Percentiles rank a stretch among this genome's conserved stretches.
These are phyloP conservation scores for Ormyrus rosae DNA, from an alignment of 2,888 invertebrate genomes.

Conservation along the genomic window DNA sequence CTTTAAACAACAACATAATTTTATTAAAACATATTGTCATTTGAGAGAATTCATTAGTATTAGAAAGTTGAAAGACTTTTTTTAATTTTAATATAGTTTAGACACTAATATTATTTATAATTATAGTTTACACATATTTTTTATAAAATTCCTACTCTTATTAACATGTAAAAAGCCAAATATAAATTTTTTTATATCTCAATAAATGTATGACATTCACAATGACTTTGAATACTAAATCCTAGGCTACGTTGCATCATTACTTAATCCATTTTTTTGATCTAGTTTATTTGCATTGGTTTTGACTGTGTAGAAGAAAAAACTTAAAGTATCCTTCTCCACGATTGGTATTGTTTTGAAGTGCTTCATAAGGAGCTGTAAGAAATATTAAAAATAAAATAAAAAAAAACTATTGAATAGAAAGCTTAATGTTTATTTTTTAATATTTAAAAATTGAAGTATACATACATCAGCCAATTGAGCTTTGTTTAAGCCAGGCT, in stretches of 20 bases:
- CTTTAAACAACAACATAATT: conserved; percentile 49
- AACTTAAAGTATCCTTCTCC: conserved; percentile 95
- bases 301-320: conserved; percentile 97
- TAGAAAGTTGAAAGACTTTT: conserved; percentile 33
- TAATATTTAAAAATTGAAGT: conserved; percentile 24
- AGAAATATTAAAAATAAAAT: conserved; percentile 62
- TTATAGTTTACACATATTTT: conserved; percentile 56
- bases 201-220: conserved; percentile 62
- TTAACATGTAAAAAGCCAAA: conserved; percentile 67
- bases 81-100: conserved; percentile 32
- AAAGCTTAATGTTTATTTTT: not conserved
- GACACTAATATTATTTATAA: conserved; percentile 52
- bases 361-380: conserved; percentile 94
- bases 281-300: conserved; percentile 93
- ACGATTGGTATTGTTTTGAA: conserved; percentile 96
- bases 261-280: conserved; percentile 86
- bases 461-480: conserved; percentile 94
- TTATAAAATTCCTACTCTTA: conserved; percentile 68
- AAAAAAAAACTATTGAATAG: not conserved
- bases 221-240: conserved; percentile 56
- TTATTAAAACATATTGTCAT: conserved; percentile 51
- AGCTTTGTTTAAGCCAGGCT: conserved; percentile 95
- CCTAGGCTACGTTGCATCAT: conserved; percentile 78
- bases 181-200: conserved; percentile 58
- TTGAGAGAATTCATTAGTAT: conserved; percentile 36